These are phyloP conservation scores for Saturnia japonica DNA, from an alignment of 2,888 invertebrate species.

Conservation along the genomic window DNA sequence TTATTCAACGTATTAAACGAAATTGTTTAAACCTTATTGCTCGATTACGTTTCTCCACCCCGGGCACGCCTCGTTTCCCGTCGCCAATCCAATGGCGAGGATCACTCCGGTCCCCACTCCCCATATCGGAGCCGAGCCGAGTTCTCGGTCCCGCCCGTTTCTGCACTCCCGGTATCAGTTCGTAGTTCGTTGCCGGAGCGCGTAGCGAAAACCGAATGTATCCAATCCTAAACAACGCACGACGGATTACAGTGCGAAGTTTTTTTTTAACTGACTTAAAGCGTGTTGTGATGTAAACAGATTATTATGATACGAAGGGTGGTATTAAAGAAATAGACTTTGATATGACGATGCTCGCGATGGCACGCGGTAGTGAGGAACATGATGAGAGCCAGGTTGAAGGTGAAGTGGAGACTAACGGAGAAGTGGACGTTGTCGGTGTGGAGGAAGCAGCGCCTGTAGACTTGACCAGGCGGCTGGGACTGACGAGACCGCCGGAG, in stretches of 20 bases:
- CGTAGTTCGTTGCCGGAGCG: conserved; percentile 33
- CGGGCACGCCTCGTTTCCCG: conserved; percentile 74
- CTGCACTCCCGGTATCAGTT: conserved; percentile 52
- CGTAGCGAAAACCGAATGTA: conserved; percentile 56
- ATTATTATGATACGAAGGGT: conserved; percentile 26
- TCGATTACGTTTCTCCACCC: conserved; percentile 81
- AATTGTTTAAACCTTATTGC: conserved; percentile 83
- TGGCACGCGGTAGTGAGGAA: conserved; percentile 76
- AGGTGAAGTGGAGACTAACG: conserved; percentile 62
- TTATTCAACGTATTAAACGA: conserved; percentile 83
- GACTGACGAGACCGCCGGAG: conserved; percentile 82
- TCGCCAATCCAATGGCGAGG: conserved; percentile 64
- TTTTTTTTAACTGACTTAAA: not conserved
- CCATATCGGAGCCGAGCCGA: conserved; percentile 38
- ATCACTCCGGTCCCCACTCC: conserved; percentile 45
- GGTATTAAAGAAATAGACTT: conserved; percentile 51
- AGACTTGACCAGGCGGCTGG: conserved; percentile 75
- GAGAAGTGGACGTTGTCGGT: conserved; percentile 76
- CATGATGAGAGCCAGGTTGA: conserved; percentile 63
- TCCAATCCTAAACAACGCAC: conserved; percentile 29
- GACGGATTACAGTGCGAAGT: conserved; percentile 53
- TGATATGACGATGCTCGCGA: conserved; percentile 81
- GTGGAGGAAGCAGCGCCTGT: conserved; percentile 76
- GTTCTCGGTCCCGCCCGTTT: conserved; percentile 58
- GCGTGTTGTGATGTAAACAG: not conserved